A percentile compares a stretch with the other conserved stretches of the same genome.
Conservation (phyloP, 2,888 invertebrate genomes). For the Orthosia gracilis region DNA sequence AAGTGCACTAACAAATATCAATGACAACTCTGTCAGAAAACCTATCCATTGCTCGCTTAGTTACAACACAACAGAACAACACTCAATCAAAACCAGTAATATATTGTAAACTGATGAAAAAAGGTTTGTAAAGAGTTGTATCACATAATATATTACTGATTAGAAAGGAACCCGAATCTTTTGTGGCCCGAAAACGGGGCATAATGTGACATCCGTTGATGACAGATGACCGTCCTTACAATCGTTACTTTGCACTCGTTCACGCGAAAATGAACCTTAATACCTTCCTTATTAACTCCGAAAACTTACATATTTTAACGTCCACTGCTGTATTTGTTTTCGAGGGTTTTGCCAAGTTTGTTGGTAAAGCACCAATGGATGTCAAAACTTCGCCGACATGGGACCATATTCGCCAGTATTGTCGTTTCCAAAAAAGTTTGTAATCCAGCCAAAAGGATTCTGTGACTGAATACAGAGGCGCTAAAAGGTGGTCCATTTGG, state of each 20-base stretch:
- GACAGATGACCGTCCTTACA: constrained; percentile 81
- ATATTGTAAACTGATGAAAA: constrained; percentile 27
- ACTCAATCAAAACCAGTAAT: constrained; percentile 43
- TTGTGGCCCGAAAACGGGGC: constrained; percentile 72
- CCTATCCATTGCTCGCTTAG: constrained; percentile 37
- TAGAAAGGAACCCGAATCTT: constrained; percentile 74
- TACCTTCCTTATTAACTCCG: rapidly evolving
- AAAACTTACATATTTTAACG: not conserved
- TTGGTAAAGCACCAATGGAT: constrained; percentile 4
- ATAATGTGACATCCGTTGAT: constrained; percentile 87
- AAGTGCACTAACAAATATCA: constrained; percentile 48
- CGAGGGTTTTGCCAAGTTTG: rapidly evolving
- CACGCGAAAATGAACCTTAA: constrained; percentile 61
- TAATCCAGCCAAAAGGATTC: constrained; percentile 74
- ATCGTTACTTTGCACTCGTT: constrained; percentile 13
- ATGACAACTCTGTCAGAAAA: constrained; percentile 49
- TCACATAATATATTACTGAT: constrained; percentile 69
- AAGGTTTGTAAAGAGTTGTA: constrained; percentile 53
- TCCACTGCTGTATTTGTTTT: constrained; percentile 2
- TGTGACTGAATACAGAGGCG: constrained; percentile 84
- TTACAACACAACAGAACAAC: not conserved
- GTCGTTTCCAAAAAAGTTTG: constrained; percentile 45
- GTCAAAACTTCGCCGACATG: not conserved
- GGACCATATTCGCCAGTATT: rapidly evolving
- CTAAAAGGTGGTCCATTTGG: constrained; percentile 85